Percentiles rank a stretch among this genome's conserved stretches.
Conservation (phyloP, 2,888 invertebrate species). For the Caradrina kadenii region DNA sequence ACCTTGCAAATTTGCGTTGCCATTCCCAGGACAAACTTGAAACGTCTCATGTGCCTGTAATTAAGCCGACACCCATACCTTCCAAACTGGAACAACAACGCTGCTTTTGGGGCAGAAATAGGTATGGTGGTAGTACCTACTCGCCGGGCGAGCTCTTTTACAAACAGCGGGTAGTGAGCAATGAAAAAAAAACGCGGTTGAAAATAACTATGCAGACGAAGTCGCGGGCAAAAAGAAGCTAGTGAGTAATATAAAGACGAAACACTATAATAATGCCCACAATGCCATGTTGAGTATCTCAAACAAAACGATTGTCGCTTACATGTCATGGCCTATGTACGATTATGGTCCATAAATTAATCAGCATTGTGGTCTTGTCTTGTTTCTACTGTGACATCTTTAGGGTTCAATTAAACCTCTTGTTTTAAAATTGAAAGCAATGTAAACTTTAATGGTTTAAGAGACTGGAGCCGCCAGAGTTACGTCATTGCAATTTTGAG, state of each 20-base stretch:
- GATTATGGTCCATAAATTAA: conserved; percentile 38
- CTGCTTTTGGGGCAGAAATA: no score
- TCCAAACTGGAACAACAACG: no score
- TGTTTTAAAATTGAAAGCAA: conserved; percentile 4
- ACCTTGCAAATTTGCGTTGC: no score
- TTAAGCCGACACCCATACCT: no score
- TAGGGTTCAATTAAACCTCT: conserved; percentile 40
- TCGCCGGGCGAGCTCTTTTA: no score
- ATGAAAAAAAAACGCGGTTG: no score
- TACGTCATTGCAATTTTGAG: not conserved
- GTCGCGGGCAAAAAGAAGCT: no score
- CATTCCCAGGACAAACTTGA: no score
- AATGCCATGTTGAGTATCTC: not conserved
- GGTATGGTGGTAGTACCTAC: no score
- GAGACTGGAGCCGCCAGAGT: not conserved
- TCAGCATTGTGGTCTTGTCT: conserved; percentile 6
- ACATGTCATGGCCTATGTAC: conserved; percentile 4
- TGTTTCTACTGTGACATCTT: conserved; percentile 5
- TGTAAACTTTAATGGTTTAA: not conserved
- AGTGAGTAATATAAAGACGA: not conserved
- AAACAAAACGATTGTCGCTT: conserved; percentile 8
- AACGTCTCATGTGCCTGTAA: no score
- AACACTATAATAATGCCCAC: not conserved
- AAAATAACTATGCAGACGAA: no score
- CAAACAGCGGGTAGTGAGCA: no score